These are phyloP conservation scores for Myrmecobius fasciatus DNA, from an alignment of 2,113 vertebrate species.

Conservation along the genomic window DNA sequence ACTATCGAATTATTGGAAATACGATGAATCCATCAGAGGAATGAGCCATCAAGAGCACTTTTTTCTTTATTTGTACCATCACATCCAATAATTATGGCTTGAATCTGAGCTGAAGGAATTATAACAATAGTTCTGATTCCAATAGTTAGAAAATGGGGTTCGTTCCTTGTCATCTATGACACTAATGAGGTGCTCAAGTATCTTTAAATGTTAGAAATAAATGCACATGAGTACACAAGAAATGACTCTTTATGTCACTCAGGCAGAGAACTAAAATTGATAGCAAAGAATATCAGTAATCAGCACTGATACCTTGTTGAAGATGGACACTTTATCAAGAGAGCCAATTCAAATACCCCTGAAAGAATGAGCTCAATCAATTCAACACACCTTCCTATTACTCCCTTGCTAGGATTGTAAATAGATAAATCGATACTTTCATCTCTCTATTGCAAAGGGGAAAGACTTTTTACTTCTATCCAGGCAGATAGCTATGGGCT, in stretches of 20 bases:
- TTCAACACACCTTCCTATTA: slow-evolving; percentile 25
- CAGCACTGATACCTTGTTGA: slow-evolving; percentile 20
- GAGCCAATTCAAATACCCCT: background rate
- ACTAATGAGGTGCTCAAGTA: background rate
- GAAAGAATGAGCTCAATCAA: slow-evolving; percentile 16
- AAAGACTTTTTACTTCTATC: background rate
- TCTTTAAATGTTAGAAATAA: slow-evolving; percentile 31
- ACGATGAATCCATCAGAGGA: slow-evolving; percentile 19
- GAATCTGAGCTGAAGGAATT: slow-evolving; percentile 19
- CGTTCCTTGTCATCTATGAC: slow-evolving; percentile 9
- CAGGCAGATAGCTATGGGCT: slow-evolving; percentile 27
- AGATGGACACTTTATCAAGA: background rate
- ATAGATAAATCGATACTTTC: slow-evolving; percentile 2
- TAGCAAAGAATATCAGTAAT: background rate
- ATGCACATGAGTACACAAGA: too few relatives aligned
- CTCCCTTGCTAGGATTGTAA: background rate
- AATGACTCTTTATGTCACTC: slow-evolving; percentile 5
- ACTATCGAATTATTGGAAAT: background rate
- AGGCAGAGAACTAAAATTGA: background rate
- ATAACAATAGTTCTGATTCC: slow-evolving; percentile 1
- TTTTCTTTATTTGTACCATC: background rate
- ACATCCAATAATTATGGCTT: slow-evolving; percentile 21
- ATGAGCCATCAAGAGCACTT: background rate
- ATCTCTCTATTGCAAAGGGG: background rate
- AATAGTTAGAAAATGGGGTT: slow-evolving; percentile 11